phyloP scores from a whole-genome alignment of 2,888 invertebrate species.

The Calameuta filiformis region DNA sequence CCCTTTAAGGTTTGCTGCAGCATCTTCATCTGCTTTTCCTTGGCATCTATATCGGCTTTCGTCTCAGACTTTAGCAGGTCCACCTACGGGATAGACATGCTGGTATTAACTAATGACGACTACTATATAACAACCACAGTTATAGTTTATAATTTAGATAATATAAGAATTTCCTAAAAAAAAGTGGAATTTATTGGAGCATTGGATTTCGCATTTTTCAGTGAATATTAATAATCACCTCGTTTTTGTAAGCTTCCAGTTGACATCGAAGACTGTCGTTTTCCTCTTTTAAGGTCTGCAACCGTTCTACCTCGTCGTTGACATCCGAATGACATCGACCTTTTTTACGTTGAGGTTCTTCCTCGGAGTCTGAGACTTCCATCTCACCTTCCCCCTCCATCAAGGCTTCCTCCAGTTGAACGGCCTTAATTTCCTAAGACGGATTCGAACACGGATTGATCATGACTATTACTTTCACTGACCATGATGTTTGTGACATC shows the following conservation, averaged over 20 bases:
- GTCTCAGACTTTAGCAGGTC: conserved; percentile 86
- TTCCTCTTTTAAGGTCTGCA: conserved; percentile 75
- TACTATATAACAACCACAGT: neutral
- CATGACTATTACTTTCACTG: neutral
- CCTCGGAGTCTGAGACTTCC: conserved; percentile 86
- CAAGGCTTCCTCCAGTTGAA: conserved; percentile 74
- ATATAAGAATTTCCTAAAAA: neutral
- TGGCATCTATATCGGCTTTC: conserved; percentile 81
- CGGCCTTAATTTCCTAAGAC: conserved; percentile 75
- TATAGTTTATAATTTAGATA: neutral
- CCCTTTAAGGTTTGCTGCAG: conserved; percentile 75
- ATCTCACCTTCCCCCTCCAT: conserved; percentile 84
- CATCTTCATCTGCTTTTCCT: conserved; percentile 85
- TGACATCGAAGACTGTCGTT: conserved; percentile 92
- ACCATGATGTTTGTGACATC: neutral
- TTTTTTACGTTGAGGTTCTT: conserved; percentile 66
- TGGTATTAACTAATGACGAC: neutral
- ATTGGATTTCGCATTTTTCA: neutral
- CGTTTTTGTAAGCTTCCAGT: conserved; percentile 93
- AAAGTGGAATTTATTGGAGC: neutral
- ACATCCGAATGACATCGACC: conserved; percentile 44
- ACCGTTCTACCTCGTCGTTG: conserved; percentile 52
- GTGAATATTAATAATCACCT: conserved; percentile 62
- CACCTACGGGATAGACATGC: conserved; percentile 65
- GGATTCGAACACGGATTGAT: neutral